phyloP scores from a whole-genome alignment of 1,140 invertebrate genomes.

The Microplitis mediator region DNA sequence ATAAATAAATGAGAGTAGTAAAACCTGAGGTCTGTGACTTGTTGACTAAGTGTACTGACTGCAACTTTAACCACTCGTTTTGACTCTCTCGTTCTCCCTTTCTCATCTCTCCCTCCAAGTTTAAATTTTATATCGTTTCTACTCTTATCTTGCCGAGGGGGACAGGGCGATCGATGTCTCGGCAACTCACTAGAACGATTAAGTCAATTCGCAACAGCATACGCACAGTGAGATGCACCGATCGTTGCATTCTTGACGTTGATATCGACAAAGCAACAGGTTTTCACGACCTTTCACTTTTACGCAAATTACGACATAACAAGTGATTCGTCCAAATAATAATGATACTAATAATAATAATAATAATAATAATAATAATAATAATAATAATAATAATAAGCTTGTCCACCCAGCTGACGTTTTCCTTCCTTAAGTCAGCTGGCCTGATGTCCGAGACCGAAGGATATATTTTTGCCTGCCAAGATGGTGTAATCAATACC shows the following conservation, averaged over 20 bases:
- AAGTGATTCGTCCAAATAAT: not conserved
- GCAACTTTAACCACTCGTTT: constrained; percentile 8
- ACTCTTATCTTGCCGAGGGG: constrained; percentile 26
- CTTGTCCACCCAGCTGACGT: no score
- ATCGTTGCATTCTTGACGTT: constrained; percentile 15
- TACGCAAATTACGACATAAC: not conserved
- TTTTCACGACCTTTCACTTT: constrained; percentile 35
- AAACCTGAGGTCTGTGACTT: not conserved
- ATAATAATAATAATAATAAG: no score
- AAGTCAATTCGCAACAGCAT: constrained; percentile 14
- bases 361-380: not conserved
- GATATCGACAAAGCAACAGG: constrained; percentile 24
- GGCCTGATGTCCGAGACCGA: no score
- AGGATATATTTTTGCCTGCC: no score
- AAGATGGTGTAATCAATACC: no score
- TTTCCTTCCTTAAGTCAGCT: no score
- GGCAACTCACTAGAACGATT: constrained; percentile 12
- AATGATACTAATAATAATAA: not conserved
- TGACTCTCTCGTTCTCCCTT: not conserved
- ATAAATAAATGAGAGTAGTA: not conserved
- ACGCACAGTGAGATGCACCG: constrained; percentile 1
- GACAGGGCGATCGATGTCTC: constrained; percentile 24
- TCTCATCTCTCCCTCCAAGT: not conserved
- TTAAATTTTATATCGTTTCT: constrained; percentile 21
- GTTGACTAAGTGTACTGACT: constrained; percentile 7